A percentile compares a stretch with the other conserved stretches of the same genome.
phyloP scores from a whole-genome alignment of 2,113 vertebrate species.

The Oncorhynchus nerka region DNA sequence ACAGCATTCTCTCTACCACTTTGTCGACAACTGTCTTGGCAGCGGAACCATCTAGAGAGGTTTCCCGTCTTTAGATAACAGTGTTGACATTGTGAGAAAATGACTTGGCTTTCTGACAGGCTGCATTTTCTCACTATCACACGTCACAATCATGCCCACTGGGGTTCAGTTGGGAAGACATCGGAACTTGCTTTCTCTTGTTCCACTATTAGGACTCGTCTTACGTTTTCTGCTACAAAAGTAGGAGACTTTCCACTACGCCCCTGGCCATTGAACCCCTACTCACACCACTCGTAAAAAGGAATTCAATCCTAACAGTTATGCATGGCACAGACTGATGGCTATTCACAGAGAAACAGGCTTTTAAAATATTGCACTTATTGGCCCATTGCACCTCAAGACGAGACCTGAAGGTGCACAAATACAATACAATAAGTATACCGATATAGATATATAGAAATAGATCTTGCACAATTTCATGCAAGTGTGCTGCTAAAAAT shows the following conservation, averaged over 20 bases:
- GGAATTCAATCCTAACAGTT: not conserved
- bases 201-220: too few species aligned
- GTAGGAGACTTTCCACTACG: not conserved
- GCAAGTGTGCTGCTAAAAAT: constrained; percentile 82
- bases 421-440: constrained; percentile 50
- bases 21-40: too few species aligned
- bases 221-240: too few species aligned
- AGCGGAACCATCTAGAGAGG: too few species aligned
- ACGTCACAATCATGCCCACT: too few species aligned
- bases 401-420: constrained; percentile 74
- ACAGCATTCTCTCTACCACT: too few species aligned
- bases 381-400: constrained; percentile 88
- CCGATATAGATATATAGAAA: constrained; percentile 70
- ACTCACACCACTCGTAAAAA: not conserved
- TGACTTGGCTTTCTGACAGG: too few species aligned
- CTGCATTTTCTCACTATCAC: too few species aligned
- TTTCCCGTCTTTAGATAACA: too few species aligned
- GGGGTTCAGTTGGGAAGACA: too few species aligned
- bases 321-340: constrained; percentile 54
- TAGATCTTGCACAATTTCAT: constrained; percentile 56
- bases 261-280: not conserved
- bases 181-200: too few species aligned
- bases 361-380: constrained; percentile 91
- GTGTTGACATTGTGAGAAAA: too few species aligned
- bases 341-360: constrained; percentile 84